A percentile compares a stretch with the other conserved stretches of the same genome.
Conservation (phyloP, 37 sponge, comb jelly and placozoan species). For the Crambe crambe region DNA sequence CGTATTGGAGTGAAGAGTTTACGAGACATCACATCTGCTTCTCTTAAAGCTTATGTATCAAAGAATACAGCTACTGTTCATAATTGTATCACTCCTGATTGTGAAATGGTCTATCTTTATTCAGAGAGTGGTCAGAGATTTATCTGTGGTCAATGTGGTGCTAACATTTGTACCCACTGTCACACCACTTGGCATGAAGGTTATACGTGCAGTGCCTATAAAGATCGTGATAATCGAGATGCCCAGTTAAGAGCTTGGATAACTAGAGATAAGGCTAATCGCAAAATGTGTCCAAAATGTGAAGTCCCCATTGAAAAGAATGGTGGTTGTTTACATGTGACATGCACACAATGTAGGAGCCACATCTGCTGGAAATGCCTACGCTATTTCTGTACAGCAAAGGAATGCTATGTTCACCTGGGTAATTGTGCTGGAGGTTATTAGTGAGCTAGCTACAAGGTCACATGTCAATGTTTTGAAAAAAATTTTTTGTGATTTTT, state of each 20-base stretch:
- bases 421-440: no score
- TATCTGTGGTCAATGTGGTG: constrained; percentile 53
- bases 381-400: constrained; percentile 14
- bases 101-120: constrained; percentile 49
- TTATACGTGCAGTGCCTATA: constrained; percentile 41
- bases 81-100: no score
- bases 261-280: constrained; percentile 13
- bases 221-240: constrained; percentile 24
- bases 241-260: constrained; percentile 48
- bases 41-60: constrained; percentile 16
- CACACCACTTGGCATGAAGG: constrained; percentile 63
- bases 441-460: no score
- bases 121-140: constrained; percentile 33
- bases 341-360: constrained; percentile 42
- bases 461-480: no score
- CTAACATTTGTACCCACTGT: constrained; percentile 51
- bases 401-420: constrained; percentile 61
- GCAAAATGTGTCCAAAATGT: constrained; percentile 67
- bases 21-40: constrained; percentile 5
- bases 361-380: constrained; percentile 74
- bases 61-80: constrained; percentile 66
- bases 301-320: constrained; percentile 58
- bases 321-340: constrained; percentile 50
- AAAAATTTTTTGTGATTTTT: no score
- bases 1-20: constrained; percentile 16